Percentiles rank a stretch among this genome's conserved stretches.
phyloP scores from a whole-genome alignment of 2,113 vertebrate species.

The Tachysurus vachellii region DNA sequence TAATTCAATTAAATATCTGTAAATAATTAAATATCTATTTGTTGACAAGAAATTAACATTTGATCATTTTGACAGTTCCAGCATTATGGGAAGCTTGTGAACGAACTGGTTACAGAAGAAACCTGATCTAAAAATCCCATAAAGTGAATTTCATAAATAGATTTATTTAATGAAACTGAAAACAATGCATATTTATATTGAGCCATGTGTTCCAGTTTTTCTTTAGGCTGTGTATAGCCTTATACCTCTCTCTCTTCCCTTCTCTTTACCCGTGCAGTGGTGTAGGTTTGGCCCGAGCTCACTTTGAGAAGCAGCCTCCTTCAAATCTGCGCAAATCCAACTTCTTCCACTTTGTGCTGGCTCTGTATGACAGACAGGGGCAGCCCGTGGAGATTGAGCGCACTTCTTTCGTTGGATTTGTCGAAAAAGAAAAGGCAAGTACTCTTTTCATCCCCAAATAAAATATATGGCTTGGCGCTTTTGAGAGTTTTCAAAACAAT shows the following conservation, averaged over 20 bases:
- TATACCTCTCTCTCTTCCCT: conserved; percentile 29
- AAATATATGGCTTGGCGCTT: not conserved
- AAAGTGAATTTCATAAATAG: not conserved
- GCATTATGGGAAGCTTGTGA: not conserved
- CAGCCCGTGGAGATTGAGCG: conserved; percentile 99
- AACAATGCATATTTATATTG: not conserved
- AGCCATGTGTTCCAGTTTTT: not conserved
- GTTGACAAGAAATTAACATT: not conserved
- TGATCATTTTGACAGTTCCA: not conserved
- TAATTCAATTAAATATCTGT: not conserved
- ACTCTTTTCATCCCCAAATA: not conserved
- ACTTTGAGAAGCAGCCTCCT: conserved; percentile 99
- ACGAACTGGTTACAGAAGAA: not conserved
- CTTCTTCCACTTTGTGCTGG: conserved; percentile 99
- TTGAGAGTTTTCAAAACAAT: not conserved
- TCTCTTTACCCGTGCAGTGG: conserved; percentile 76
- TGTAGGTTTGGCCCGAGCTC: conserved; percentile 96
- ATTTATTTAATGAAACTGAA: not conserved
- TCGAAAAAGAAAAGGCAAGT: conserved; percentile 97
- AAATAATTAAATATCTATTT: not conserved
- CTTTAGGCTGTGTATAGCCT: not conserved
- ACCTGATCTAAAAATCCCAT: not conserved
- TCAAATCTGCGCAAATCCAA: conserved; percentile 99
- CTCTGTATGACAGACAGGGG: conserved; percentile 95
- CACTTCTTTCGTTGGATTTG: conserved; percentile 94